These are phyloP conservation scores for Bursaphelenchus mucronatus DNA, from an alignment of 1,140 invertebrate species.

Conservation along the genomic window DNA sequence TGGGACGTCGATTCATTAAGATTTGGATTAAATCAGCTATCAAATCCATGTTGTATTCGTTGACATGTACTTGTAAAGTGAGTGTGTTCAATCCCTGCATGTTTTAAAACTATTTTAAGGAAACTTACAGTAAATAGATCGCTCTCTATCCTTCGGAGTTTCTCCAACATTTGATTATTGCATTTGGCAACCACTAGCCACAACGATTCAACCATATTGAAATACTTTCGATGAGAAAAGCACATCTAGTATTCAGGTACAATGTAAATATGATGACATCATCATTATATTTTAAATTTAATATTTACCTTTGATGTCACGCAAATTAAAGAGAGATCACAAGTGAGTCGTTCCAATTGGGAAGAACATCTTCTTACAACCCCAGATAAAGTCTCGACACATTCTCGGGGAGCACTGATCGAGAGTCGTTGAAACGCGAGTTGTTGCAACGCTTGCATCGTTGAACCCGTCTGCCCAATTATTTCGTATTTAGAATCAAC, in stretches of 20 bases:
- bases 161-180: constrained; percentile 3
- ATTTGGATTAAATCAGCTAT: constrained; percentile 10
- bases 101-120: background rate
- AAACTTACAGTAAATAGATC: constrained; percentile 24
- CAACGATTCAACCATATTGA: constrained; percentile 12
- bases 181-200: constrained; percentile 22
- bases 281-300: background rate
- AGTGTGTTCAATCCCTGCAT: constrained; percentile 15
- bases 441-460: constrained; percentile 16
- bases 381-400: constrained; percentile 13
- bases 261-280: too few relatives aligned
- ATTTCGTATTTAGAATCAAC: constrained; percentile 4
- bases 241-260: too few relatives aligned
- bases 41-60: constrained; percentile 16
- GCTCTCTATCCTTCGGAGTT: constrained; percentile 8
- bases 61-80: constrained; percentile 25
- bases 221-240: constrained; percentile 7
- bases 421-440: constrained; percentile 16
- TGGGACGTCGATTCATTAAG: background rate
- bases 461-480: background rate
- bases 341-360: constrained; percentile 4
- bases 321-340: constrained; percentile 16
- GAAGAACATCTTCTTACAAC: constrained; percentile 14
- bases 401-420: constrained; percentile 14
- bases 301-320: constrained; percentile 10